Conservation (phyloP, 2,113 vertebrate species). For the Gallinago media region DNA sequence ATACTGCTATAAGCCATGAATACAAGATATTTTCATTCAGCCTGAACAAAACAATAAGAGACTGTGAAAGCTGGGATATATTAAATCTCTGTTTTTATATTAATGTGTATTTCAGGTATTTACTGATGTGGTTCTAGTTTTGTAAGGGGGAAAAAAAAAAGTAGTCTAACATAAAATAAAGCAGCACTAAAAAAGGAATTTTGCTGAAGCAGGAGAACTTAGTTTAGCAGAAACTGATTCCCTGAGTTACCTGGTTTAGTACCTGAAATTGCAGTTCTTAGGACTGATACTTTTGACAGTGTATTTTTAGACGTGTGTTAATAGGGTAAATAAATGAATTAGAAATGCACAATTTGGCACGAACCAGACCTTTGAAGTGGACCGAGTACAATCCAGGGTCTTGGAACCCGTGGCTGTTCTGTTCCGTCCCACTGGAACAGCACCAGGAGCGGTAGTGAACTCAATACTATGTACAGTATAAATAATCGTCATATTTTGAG, state of each 20-base stretch:
- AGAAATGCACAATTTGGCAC: conserved; percentile 2
- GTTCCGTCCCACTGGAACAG: conserved; percentile 32
- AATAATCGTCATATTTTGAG: conserved; percentile 82
- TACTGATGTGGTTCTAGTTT: background rate
- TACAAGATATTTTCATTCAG: background rate
- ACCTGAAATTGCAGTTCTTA: background rate
- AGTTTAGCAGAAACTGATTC: background rate
- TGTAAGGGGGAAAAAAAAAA: background rate
- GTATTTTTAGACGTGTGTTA: background rate
- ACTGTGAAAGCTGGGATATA: background rate
- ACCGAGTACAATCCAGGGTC: conserved; percentile 42
- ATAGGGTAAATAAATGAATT: background rate
- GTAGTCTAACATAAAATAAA: background rate
- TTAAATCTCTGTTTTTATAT: background rate
- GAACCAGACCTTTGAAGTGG: conserved; percentile 34
- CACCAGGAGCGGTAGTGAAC: conserved; percentile 45
- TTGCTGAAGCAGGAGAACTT: background rate
- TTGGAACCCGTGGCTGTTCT: conserved; percentile 11
- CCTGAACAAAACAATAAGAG: background rate
- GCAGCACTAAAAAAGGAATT: background rate
- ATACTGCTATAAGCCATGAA: background rate
- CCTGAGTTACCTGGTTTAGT: background rate
- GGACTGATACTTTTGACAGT: background rate
- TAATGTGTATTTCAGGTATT: background rate
- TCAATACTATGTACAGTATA: conserved; percentile 78